Conservation (phyloP, 2,113 vertebrate genomes). For the Brachyhypopomus occidentalis region DNA sequence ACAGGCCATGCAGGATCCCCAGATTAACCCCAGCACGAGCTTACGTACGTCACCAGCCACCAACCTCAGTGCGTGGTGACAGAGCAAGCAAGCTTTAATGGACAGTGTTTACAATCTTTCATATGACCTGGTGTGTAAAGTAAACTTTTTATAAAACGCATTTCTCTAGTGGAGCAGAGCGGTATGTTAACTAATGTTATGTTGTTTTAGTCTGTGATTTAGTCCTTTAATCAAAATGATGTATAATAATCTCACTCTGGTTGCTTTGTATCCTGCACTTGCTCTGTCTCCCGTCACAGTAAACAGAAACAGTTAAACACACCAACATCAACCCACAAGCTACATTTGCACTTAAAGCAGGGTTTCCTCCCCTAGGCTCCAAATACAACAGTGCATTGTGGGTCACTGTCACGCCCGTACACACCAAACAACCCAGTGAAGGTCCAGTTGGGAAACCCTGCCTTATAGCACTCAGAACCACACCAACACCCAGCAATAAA, state of each 20-base stretch:
- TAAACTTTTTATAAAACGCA: too few species aligned
- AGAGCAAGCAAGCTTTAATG: conserved; percentile 16
- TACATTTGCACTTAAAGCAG: not conserved
- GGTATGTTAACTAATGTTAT: not conserved
- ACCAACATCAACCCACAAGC: not conserved
- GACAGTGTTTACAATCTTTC: not conserved
- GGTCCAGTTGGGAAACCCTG: conserved; percentile 9
- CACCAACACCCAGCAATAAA: conserved; percentile 10
- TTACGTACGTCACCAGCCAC: conserved; percentile 2
- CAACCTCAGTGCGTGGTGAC: conserved; percentile 2
- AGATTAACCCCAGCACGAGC: conserved; percentile 19
- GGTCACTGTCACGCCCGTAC: too few species aligned
- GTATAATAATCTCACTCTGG: not conserved
- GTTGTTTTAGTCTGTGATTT: not conserved
- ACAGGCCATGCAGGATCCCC: conserved; percentile 33
- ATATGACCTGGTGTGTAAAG: not conserved
- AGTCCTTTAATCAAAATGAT: not conserved
- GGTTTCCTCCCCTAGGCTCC: not conserved
- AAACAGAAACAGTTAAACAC: conserved; percentile 17
- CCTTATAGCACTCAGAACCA: not conserved
- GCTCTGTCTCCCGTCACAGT: conserved; percentile 27
- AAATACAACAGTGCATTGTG: not conserved
- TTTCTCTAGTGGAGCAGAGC: too few species aligned
- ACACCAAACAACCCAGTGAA: not conserved
- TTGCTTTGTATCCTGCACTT: not conserved